Base-by-base conservation (phyloP, 2,888 invertebrate species). In the Leptinotarsa haldemani region DNA sequence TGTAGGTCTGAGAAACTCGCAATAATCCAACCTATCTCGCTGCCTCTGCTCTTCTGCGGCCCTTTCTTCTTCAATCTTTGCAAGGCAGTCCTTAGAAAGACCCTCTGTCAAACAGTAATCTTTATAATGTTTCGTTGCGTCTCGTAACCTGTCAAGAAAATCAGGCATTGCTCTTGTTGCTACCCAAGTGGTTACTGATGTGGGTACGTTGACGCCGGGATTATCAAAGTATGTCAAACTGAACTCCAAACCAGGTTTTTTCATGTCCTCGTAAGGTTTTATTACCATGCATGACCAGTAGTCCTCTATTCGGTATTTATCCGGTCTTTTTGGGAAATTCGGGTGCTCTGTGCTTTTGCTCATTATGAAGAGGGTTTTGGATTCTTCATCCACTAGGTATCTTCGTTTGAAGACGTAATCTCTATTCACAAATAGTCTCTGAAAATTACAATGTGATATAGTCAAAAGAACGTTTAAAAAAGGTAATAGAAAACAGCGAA, bases 201-300 rank as follows among this genome's bases (percentile, higher is more conserved):
- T 89, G 0, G 96, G 94, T 81, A 96, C 91, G 66, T 93, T 92
- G 3, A 93, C 89, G 0, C 95, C 95, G 12, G 96, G 95, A 89
- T 96, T 94, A 85, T 96, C 96, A 87, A 93, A 96, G 87, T 96
- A 96, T 0, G 96, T 96, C 53, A 96, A 87, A 52, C 94, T 93
- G 87, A 95, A 96, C 86, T 96, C 94, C 83, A 94, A 91, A 15
- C 95, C 94, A 22, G 90, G 89, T 86, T 92, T 87, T 61, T 91
- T 88, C 72, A 91, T 88, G 71, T 90, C 88, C 1, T 89, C 90
- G 66, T 90, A 88, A 0, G 95, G 94, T 86, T 91, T 93, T 70
- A 96, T 94, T 0, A 96, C 94, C 93, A 95, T 95, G 80, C 93
- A 92, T 53, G 95, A 96, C 94, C 95, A 95, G 82, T 96, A 96